These are phyloP conservation scores for Phalacrocorax brasilianus DNA, from an alignment of 2,113 vertebrate genomes.

Conservation along the genomic window DNA sequence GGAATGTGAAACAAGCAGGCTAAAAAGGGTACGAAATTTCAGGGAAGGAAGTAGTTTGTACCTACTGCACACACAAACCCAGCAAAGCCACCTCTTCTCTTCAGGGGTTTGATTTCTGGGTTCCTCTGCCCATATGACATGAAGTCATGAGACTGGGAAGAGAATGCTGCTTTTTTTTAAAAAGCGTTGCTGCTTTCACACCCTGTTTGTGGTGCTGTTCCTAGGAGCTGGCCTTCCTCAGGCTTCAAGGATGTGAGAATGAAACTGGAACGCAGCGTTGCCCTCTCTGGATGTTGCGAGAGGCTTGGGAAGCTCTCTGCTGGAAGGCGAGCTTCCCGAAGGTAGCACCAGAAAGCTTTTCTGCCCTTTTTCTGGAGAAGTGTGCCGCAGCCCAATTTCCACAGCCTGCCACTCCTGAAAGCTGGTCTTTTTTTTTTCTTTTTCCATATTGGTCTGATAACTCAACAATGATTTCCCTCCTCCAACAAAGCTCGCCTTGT, in stretches of 20 bases:
- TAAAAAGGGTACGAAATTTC: not conserved
- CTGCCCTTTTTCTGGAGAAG: not conserved
- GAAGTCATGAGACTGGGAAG: not conserved
- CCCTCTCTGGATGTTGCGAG: not conserved
- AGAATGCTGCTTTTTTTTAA: not conserved
- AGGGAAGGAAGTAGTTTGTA: not conserved
- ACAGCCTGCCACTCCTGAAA: not conserved
- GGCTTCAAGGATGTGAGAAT: not conserved
- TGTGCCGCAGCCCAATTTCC: not conserved
- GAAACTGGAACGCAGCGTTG: too few species aligned
- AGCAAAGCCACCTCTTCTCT: not conserved
- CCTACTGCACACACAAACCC: not conserved
- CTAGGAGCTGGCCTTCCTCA: not conserved
- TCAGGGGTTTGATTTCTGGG: not conserved
- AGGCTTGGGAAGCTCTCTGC: not conserved
- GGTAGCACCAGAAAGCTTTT: not conserved
- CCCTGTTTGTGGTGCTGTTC: not conserved
- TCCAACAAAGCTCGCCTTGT: not conserved
- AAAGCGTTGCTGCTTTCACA: not conserved
- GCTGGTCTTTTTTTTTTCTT: not conserved
- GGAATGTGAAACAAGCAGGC: not conserved
- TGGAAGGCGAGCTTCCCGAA: not conserved
- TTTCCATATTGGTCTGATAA: not conserved
- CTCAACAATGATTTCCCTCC: not conserved
- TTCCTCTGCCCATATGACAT: accelerated